Base-by-base conservation (phyloP, 2,797 vertebrate species). In the Pachyuromys duprasi region DNA sequence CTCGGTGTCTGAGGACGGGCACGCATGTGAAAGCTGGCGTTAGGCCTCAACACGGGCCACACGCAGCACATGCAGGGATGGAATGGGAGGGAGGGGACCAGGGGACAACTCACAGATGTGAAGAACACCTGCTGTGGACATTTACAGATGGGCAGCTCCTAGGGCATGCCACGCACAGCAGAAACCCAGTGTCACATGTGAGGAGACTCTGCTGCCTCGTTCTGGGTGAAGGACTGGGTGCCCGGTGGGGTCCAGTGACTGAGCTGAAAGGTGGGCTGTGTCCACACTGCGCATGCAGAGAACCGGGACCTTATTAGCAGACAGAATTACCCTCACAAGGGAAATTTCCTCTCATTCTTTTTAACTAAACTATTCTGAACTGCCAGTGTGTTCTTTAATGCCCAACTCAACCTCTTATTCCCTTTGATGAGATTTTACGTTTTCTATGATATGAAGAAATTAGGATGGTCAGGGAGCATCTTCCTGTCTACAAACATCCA, bases 371-470 rank as follows among this genome's bases (percentile, higher is more conserved):
- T 91, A 55, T 81, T 80, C 78, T 67, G 60, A 84, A 82, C 39
- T 84, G 72, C 87, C 81, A 62, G 20, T 78, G 72, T 94, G 87
- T 91, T 72, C 63, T 87, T 96, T 72, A 81, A 65, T 14, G 22
- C 12, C 22, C 33, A 39, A 94, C 1, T 78, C 76, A 90, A 93
- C 18, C 12, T 80, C 90, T 63, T 45, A 80, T 63, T 79, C 33
- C 33, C 36, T 93, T 93, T 22, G 26, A 20, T 88, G 80, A n/a
- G 82, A 83, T 91, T 91, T 67, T 84, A 90, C 76, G 57, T 84
- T 93, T 45, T 83, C 31, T 15, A 42, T 24, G 49, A 81, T 90
- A 80, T 14, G 67, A 24, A 91, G 95, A 86, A 57, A 65, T 12
- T 42, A 53, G 82, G 13, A 86, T 6, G 31, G 15, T 80, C 36